phyloP scores from a whole-genome alignment of 2,888 invertebrate species.

The Metacarcinus magister region DNA sequence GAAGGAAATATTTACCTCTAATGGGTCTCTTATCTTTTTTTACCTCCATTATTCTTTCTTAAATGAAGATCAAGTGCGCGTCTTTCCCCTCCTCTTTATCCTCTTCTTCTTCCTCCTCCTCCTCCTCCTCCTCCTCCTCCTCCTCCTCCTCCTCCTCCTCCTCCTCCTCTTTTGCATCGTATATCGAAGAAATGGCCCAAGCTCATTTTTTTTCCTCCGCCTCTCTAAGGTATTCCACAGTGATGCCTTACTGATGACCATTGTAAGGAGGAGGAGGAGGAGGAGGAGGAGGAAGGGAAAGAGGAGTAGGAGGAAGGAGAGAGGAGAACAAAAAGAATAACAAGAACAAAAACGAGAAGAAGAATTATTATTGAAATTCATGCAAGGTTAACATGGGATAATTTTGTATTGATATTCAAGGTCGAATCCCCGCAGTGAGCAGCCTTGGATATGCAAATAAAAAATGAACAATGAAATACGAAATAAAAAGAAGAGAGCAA shows the following conservation, averaged over 20 bases:
- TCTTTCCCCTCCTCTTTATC: background rate
- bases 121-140: background rate
- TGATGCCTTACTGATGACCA: slow-evolving; percentile 21
- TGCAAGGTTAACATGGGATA: too few species aligned
- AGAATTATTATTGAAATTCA: too few species aligned
- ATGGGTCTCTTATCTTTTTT: background rate
- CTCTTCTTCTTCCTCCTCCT: background rate
- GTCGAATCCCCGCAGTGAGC: too few species aligned
- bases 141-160: background rate
- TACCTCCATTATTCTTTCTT: slow-evolving; percentile 5
- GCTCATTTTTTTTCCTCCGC: background rate
- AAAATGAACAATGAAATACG: too few species aligned
- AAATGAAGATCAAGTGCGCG: slow-evolving; percentile 19
- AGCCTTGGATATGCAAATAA: too few species aligned
- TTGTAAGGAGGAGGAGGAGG: background rate
- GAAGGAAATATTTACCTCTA: background rate
- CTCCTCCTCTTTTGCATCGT: background rate
- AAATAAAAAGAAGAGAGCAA: too few species aligned
- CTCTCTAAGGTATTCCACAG: background rate
- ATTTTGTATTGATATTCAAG: too few species aligned
- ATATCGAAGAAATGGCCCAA: slow-evolving; percentile 10
- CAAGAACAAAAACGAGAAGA: background rate
- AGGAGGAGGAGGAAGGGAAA: background rate
- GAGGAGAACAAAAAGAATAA: background rate
- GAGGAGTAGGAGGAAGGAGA: background rate